phyloP scores from a whole-genome alignment of 2,888 invertebrate species.

The Eumacrocentrus americanus region DNA sequence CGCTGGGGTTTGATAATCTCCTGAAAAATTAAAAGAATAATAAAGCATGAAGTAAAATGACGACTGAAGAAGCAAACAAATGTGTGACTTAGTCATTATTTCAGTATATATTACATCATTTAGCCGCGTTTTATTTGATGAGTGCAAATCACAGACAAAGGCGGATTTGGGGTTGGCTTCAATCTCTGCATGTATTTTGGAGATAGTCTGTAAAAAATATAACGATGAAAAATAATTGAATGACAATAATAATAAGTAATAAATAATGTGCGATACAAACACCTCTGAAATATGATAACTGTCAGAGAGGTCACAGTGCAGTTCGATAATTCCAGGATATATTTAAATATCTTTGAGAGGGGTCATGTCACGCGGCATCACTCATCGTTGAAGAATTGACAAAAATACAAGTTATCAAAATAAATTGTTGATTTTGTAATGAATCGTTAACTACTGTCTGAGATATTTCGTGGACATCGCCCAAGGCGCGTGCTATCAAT shows the following conservation, averaged over 20 bases:
- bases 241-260: constrained; percentile 3
- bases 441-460: neutral
- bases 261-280: no score
- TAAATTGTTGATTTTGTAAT: neutral
- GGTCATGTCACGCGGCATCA: neutral
- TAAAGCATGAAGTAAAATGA: neutral
- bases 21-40: constrained; percentile 40
- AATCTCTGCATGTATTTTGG: constrained; percentile 64
- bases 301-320: neutral
- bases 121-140: constrained; percentile 62
- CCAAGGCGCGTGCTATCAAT: neutral
- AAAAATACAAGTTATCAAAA: neutral
- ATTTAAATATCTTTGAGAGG: neutral
- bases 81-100: constrained; percentile 15
- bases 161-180: constrained; percentile 55
- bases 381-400: neutral
- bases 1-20: constrained; percentile 44
- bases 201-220: constrained; percentile 58
- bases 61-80: neutral
- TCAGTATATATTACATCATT: constrained; percentile 58
- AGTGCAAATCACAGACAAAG: constrained; percentile 63
- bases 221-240: constrained; percentile 13
- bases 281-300: neutral
- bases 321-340: neutral
- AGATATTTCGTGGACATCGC: neutral